phyloP scores from a whole-genome alignment of 1,140 invertebrate species.

The Drosophila parabipectinata region DNA sequence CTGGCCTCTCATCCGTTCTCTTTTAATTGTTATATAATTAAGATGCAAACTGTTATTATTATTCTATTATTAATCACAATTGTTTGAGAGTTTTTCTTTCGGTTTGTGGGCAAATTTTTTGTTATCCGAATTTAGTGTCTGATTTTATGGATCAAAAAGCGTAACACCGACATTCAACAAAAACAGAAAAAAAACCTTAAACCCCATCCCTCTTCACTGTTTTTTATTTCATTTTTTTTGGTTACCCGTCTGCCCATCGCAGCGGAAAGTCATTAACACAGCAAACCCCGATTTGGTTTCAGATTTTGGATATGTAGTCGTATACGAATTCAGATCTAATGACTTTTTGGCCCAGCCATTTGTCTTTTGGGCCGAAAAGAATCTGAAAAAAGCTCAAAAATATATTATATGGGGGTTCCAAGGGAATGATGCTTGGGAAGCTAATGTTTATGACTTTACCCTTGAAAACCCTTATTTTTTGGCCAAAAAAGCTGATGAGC shows the following conservation, averaged over 20 bases:
- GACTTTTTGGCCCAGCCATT: constrained; percentile 39
- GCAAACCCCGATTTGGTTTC: constrained; percentile 28
- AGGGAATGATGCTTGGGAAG: neutral
- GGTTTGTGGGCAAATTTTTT: constrained; percentile 30
- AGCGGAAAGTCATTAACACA: constrained; percentile 74
- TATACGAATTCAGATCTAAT: constrained; percentile 24
- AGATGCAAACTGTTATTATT: constrained; percentile 79
- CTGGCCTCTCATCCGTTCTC: constrained; percentile 1
- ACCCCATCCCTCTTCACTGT: neutral
- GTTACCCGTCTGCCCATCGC: constrained; percentile 52
- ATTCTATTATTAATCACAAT: constrained; percentile 67
- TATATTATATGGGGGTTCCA: neutral
- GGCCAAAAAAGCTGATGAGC: neutral
- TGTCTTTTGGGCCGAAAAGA: constrained; percentile 19
- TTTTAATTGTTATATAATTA: constrained; percentile 79
- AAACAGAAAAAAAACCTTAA: constrained; percentile 13
- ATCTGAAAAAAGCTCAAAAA: neutral
- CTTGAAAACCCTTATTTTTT: constrained; percentile 19
- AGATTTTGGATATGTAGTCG: constrained; percentile 24
- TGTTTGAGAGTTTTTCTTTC: constrained; percentile 24
- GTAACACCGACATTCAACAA: constrained; percentile 62
- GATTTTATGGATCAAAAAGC: constrained; percentile 78
- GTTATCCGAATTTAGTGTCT: constrained; percentile 54
- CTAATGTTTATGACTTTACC: constrained; percentile 23
- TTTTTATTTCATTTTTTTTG: neutral